Conservation (phyloP, 2,113 vertebrate species). For the Xenotilapia leptura region DNA sequence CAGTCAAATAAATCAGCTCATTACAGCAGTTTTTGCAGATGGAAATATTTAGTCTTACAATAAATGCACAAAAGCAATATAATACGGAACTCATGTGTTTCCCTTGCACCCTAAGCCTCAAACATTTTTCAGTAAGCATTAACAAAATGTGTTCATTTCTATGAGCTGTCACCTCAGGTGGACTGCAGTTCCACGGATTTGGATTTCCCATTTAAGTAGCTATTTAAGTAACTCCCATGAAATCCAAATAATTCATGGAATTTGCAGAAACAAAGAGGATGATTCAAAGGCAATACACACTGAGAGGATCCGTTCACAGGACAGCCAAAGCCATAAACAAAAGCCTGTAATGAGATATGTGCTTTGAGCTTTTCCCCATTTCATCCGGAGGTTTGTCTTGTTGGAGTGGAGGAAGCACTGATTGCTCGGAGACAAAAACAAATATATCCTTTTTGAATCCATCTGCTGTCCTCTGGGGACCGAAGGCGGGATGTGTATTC, state of each 20-base stretch:
- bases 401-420: slow-evolving; percentile 7
- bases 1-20: background rate
- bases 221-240: background rate
- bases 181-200: background rate
- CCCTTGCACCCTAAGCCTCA: background rate
- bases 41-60: background rate
- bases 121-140: background rate
- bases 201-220: background rate
- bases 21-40: background rate
- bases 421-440: slow-evolving; percentile 43
- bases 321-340: slow-evolving; percentile 39
- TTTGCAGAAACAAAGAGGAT: background rate
- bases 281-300: background rate
- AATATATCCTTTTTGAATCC: slow-evolving; percentile 24
- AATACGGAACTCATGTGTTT: background rate
- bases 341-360: slow-evolving; percentile 56
- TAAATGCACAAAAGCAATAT: background rate
- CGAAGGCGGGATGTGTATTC: background rate
- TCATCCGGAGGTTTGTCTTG: slow-evolving; percentile 27
- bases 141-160: background rate
- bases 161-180: background rate
- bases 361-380: slow-evolving; percentile 31
- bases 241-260: background rate
- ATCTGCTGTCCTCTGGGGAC: background rate
- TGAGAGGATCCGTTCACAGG: background rate